These are phyloP conservation scores for Pharmacophagus antenor DNA, from an alignment of 2,888 invertebrate genomes.

Conservation along the genomic window DNA sequence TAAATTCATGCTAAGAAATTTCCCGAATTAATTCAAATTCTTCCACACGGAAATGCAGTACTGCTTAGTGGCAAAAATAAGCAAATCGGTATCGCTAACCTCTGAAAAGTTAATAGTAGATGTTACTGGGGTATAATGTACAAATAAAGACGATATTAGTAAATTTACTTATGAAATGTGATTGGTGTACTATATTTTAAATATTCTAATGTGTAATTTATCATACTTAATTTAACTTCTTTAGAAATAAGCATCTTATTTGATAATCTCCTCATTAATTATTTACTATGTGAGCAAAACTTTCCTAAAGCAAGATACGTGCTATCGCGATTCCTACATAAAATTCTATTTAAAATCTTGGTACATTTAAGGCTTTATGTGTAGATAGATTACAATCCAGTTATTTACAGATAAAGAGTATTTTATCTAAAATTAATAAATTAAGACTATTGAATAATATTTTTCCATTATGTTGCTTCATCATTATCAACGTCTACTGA, in stretches of 20 bases:
- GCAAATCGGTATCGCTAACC: neutral
- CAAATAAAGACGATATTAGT: too few relatives aligned
- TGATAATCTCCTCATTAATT: neutral
- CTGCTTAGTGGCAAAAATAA: neutral
- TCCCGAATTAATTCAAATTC: too few relatives aligned
- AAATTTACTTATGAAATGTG: too few relatives aligned
- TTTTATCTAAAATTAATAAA: neutral
- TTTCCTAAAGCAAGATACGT: constrained; percentile 22
- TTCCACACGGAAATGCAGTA: too few relatives aligned
- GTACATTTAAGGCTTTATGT: constrained; percentile 14
- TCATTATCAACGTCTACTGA: constrained; percentile 55
- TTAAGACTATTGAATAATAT: neutral
- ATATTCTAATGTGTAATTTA: neutral
- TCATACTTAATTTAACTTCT: neutral
- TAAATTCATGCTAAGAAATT: too few relatives aligned
- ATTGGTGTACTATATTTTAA: neutral
- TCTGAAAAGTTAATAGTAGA: too few relatives aligned
- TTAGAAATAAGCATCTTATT: neutral
- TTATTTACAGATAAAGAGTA: constrained; percentile 25
- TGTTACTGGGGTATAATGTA: too few relatives aligned
- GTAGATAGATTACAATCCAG: constrained; percentile 24
- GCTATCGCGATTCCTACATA: constrained; percentile 4
- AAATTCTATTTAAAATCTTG: constrained; percentile 3
- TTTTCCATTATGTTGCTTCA: constrained; percentile 57
- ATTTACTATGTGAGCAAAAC: constrained; percentile 20